These are phyloP conservation scores for Fregetta grallaria DNA, from an alignment of 2,113 vertebrate species.

Conservation along the genomic window DNA sequence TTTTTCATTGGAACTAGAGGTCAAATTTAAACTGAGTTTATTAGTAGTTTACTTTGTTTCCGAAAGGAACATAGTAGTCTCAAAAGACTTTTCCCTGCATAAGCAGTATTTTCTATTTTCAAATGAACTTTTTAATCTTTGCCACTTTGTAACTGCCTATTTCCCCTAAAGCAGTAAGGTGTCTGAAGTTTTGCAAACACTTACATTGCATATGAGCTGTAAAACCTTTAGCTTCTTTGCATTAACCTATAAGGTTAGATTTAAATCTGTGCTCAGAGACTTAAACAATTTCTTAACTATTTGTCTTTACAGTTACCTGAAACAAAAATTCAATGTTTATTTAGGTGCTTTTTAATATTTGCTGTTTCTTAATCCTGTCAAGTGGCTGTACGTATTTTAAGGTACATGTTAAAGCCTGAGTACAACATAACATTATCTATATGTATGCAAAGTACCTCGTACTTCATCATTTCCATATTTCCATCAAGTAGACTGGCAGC, in stretches of 20 bases:
- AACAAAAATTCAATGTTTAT: neutral
- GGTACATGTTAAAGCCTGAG: neutral
- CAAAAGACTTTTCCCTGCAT: neutral
- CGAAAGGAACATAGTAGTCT: neutral
- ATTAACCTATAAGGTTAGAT: neutral
- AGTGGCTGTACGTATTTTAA: neutral
- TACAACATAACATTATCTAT: neutral
- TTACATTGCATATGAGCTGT: neutral
- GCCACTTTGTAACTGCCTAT: neutral
- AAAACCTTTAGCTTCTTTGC: neutral
- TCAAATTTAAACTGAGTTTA: neutral
- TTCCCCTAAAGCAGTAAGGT: neutral
- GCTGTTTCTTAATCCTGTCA: neutral
- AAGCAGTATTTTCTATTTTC: neutral
- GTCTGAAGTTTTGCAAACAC: neutral
- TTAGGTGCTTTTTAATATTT: neutral
- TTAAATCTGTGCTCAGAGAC: neutral
- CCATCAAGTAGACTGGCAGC: neutral
- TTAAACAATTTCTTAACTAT: neutral
- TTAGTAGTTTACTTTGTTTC: neutral
- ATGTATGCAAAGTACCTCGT: neutral
- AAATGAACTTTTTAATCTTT: neutral
- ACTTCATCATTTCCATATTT: neutral
- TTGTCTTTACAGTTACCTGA: neutral
- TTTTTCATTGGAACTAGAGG: neutral